Evolutionary conservation across 1,140 invertebrate genomes (phyloP).

Genomic region (Chrysoperla carnea): DNA sequence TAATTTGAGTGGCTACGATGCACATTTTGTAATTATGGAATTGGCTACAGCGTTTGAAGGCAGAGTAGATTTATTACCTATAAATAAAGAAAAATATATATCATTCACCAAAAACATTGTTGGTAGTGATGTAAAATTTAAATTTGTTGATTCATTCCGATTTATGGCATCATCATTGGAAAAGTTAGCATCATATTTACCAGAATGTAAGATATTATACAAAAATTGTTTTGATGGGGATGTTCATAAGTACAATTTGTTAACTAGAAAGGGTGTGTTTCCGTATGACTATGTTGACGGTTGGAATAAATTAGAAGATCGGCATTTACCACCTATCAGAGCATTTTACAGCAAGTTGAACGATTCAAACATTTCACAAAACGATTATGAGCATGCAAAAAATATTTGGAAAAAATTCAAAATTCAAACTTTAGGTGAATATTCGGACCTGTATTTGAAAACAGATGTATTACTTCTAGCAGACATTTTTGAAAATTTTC

Average conservation of each 20-base stretch:
- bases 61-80: constrained; percentile 5
- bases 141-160: constrained; percentile 13
- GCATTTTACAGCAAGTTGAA: constrained; percentile 19
- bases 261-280: constrained; percentile 17
- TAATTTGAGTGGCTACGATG: constrained; percentile 7
- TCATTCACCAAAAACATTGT: constrained; percentile 10
- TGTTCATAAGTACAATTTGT: constrained; percentile 11
- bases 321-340: constrained; percentile 12
- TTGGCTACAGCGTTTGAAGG: constrained; percentile 5
- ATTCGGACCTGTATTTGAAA: constrained; percentile 24
- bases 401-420: constrained; percentile 25
- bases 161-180: constrained; percentile 10
- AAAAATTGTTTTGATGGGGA: constrained; percentile 1
- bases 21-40: constrained; percentile 10
- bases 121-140: constrained; percentile 7
- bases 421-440: constrained; percentile 19
- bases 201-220: neutral
- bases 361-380: constrained; percentile 10
- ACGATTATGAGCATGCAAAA: constrained; percentile 23
- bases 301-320: constrained; percentile 15
- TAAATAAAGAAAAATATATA: constrained; percentile 13
- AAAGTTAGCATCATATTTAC: constrained; percentile 9
- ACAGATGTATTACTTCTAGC: constrained; percentile 20
- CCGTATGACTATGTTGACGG: constrained; percentile 17
- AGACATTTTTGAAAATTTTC: constrained; percentile 30